These are phyloP conservation scores for Pinna nobilis DNA, from an alignment of 1,140 invertebrate species.

Conservation along the genomic window DNA sequence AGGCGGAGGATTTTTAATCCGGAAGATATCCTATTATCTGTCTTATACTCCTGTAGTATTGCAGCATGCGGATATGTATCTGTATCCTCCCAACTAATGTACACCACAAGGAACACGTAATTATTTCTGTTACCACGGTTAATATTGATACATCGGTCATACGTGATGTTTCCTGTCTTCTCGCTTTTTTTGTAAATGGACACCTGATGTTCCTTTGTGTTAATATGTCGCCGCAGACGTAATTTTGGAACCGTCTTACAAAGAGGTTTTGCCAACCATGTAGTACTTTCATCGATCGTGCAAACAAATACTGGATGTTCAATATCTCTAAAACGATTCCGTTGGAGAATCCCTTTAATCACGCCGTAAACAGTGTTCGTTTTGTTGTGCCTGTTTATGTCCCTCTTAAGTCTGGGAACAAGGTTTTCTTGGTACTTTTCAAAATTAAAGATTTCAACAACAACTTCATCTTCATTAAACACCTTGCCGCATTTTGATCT, in stretches of 20 bases:
- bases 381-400: background rate
- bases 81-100: constrained; percentile 13
- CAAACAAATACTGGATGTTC: constrained; percentile 62
- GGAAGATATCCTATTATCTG: background rate
- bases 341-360: constrained; percentile 53
- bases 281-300: constrained; percentile 52
- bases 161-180: background rate
- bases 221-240: constrained; percentile 45
- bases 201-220: constrained; percentile 13
- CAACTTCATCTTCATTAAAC: constrained; percentile 65
- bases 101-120: constrained; percentile 27
- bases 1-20: constrained; percentile 26
- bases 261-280: constrained; percentile 62
- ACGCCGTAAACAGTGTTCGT: constrained; percentile 41
- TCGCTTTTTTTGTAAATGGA: constrained; percentile 31
- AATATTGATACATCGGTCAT: constrained; percentile 7
- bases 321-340: constrained; percentile 28
- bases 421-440: constrained; percentile 11
- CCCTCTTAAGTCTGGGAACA: constrained; percentile 17
- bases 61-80: constrained; percentile 26
- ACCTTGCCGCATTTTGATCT: constrained; percentile 62
- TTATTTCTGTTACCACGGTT: background rate
- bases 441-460: constrained; percentile 57
- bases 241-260: constrained; percentile 66
- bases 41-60: constrained; percentile 13